A percentile compares a stretch with the other conserved stretches of the same genome.
Conservation (phyloP, 2,797 vertebrate genomes). For the Oceanodroma leucorhoa region DNA sequence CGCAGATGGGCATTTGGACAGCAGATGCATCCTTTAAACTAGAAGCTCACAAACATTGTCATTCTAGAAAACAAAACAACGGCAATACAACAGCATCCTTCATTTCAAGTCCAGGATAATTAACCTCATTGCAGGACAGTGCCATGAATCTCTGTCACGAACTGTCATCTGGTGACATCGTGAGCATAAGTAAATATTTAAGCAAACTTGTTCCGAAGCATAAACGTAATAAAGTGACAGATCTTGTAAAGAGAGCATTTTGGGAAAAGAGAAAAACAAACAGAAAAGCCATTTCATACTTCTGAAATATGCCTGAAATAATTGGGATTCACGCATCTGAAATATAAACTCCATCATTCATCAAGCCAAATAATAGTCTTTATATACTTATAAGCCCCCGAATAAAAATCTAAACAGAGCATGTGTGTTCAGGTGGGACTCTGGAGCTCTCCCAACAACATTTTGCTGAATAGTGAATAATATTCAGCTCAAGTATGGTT, state of each 20-base stretch:
- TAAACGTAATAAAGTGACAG: conserved; percentile 8
- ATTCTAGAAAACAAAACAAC: conserved; percentile 44
- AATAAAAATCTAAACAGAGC: conserved; percentile 45
- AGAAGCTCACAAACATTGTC: conserved; percentile 21
- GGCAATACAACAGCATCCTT: conserved; percentile 3
- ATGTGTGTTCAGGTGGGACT: conserved; percentile 46
- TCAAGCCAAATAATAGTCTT: conserved; percentile 16
- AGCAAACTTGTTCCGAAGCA: background rate
- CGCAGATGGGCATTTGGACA: conserved; percentile 23
- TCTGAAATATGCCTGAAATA: conserved; percentile 25
- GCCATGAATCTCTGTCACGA: conserved; percentile 27
- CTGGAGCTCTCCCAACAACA: conserved; percentile 58
- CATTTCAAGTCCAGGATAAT: conserved; percentile 22
- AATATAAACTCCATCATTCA: conserved; percentile 14
- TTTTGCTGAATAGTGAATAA: conserved; percentile 77
- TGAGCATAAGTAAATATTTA: conserved; percentile 4
- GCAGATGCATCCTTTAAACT: conserved; percentile 54
- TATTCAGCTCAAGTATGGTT: conserved; percentile 69
- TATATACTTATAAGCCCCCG: background rate
- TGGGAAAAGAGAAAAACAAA: background rate
- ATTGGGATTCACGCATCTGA: background rate
- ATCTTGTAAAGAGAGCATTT: background rate
- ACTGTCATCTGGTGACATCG: background rate
- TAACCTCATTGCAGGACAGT: conserved; percentile 44
- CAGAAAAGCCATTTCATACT: background rate